Conservation (phyloP, 2,797 vertebrate species). For the Diceros bicornis region DNA sequence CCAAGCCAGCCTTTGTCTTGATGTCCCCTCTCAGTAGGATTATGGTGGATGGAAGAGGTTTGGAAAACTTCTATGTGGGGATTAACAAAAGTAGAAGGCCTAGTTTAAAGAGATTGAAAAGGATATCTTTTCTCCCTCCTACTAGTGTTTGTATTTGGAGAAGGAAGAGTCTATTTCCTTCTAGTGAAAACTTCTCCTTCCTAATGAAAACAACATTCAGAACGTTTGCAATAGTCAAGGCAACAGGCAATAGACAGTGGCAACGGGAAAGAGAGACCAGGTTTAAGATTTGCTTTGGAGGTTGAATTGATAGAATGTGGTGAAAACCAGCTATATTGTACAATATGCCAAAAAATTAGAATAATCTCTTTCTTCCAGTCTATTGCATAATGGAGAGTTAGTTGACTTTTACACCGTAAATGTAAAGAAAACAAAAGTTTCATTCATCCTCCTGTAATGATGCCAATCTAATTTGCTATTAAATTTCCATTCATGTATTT, state of each 20-base stretch:
- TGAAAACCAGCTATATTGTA: conserved; percentile 60
- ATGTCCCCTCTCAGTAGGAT: neutral
- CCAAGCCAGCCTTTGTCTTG: neutral
- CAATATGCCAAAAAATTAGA: conserved; percentile 46
- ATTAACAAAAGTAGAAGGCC: neutral
- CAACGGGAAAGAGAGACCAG: neutral
- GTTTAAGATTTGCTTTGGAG: conserved; percentile 48
- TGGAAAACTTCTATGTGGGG: neutral
- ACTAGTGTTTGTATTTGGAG: neutral
- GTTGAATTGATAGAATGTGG: conserved; percentile 23
- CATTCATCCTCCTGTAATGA: conserved; percentile 76
- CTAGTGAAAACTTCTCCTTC: conserved; percentile 3
- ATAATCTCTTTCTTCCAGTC: conserved; percentile 43
- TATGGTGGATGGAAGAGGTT: neutral
- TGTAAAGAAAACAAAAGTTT: conserved; percentile 80
- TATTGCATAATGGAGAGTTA: conserved; percentile 53
- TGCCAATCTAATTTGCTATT: conserved; percentile 82
- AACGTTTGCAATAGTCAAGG: neutral
- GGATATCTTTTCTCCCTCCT: neutral
- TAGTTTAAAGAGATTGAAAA: conserved; percentile 37
- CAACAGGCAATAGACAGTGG: neutral
- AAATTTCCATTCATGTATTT: conserved; percentile 81
- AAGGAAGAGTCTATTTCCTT: conserved; percentile 7
- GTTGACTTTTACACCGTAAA: conserved; percentile 75
- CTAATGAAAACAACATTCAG: neutral